Base-by-base conservation (phyloP, 2,797 vertebrate species). In the Leuciscus waleckii region DNA sequence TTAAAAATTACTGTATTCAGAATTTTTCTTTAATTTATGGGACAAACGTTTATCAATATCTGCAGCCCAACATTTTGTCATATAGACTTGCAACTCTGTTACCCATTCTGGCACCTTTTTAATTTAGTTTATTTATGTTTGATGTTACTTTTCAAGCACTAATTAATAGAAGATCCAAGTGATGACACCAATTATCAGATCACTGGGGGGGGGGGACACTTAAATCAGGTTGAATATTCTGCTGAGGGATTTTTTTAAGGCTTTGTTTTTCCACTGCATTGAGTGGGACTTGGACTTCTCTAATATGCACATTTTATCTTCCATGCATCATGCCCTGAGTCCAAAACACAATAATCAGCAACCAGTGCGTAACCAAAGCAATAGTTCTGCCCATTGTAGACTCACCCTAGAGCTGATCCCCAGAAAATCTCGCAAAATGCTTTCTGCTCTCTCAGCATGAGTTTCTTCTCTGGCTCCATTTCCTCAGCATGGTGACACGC, bases 391-490 rank as follows among this genome's bases (percentile, higher is more conserved):
- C 76, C 29, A 85, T 61, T 9, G 21, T 17, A 19, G 41, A 29
- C n/a, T 86, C 68, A 37, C 54, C 17, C n/a, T n/a, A 35, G 2
- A 65, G 37, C 76, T 76, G 39, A 87, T 76, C 46, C 77, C 21
- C 4, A 46, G 58, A 67, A 43, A 29, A 37, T 35, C 21, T 54
- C n/a, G 5, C 49, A 17, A 82, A 71, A 77, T 26, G 81, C 58
- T 79, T 85, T 82, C 77, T 85, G 75, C 13, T 74, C 84, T 87
- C 85, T 21, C 88, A 82, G 85, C 75, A 73, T 54, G 85, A 46
- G 29, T 63, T 74, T 79, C 67, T n/a, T 82, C 82, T 39, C 43
- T 54, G 70, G 69, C 13, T 71, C 70, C 56, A 29, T 81, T 81
- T 81, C 54, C 81, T 67, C 82, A 78, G 85, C 63, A 70, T 74